These are phyloP conservation scores for Liasis olivaceus DNA, from an alignment of 2,797 vertebrate species.

Conservation along the genomic window DNA sequence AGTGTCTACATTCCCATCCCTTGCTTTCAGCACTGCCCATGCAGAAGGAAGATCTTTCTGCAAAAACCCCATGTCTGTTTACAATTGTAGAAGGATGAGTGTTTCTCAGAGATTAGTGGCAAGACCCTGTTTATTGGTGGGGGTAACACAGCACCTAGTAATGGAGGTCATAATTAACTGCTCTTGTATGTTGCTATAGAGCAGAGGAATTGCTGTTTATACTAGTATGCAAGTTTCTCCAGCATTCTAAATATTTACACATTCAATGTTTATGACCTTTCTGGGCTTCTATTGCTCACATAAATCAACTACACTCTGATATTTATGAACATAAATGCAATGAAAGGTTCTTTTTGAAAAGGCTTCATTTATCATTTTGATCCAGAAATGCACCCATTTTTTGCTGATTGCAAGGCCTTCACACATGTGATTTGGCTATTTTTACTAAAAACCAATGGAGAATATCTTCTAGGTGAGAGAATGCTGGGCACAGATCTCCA, in stretches of 20 bases:
- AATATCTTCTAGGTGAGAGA: neutral
- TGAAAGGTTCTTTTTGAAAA: neutral
- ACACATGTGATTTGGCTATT: neutral
- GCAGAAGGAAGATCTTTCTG: conserved; percentile 15
- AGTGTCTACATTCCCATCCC: neutral
- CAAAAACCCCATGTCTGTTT: conserved; percentile 27
- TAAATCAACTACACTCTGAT: neutral
- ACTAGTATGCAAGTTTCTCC: conserved; percentile 33
- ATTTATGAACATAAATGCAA: conserved; percentile 1
- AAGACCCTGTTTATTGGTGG: conserved; percentile 45
- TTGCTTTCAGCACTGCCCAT: neutral
- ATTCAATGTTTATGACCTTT: conserved; percentile 47
- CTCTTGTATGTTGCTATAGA: conserved; percentile 21
- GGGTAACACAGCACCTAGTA: conserved; percentile 36
- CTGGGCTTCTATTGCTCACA: conserved; percentile 55
- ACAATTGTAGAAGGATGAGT: conserved; percentile 12
- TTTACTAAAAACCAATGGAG: neutral
- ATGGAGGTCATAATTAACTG: conserved; percentile 35
- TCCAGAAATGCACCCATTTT: neutral
- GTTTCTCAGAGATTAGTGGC: conserved; percentile 33
- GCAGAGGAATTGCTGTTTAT: conserved; percentile 51
- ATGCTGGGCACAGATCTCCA: neutral
- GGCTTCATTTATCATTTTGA: neutral
- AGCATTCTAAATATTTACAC: conserved; percentile 65
- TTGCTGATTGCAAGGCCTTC: neutral